Conservation (phyloP, 2,797 vertebrate species). For the Bufotes viridis region DNA sequence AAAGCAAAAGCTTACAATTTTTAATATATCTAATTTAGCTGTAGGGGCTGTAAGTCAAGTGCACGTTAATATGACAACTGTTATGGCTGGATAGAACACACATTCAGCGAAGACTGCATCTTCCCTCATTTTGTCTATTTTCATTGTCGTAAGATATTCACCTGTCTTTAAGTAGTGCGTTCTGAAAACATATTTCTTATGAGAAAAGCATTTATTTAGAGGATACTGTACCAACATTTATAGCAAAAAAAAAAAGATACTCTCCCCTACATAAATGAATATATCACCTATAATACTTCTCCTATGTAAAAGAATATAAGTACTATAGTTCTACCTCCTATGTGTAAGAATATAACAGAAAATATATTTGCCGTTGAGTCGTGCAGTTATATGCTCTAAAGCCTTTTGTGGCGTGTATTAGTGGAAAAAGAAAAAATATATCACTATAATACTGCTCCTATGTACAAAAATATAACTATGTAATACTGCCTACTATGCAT, state of each 20-base stretch:
- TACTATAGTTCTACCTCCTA: too few species aligned
- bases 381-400: too few species aligned
- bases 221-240: not conserved
- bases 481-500: not conserved
- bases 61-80: not conserved
- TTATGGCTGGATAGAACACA: not conserved
- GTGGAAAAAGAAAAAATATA: too few species aligned
- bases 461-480: not conserved
- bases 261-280: not conserved
- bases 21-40: slow-evolving; percentile 5
- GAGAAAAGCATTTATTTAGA: not conserved
- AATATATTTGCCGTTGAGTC: too few species aligned
- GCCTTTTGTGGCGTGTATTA: too few species aligned
- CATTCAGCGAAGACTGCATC: not conserved
- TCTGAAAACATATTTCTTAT: not conserved
- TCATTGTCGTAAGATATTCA: not conserved
- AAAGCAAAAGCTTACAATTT: not conserved
- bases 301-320: not conserved
- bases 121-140: not conserved
- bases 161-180: not conserved
- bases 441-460: not conserved
- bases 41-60: not conserved
- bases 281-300: not conserved
- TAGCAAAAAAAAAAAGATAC: too few species aligned
- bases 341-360: not conserved